A percentile compares a stretch with the other conserved stretches of the same genome.
Conservation (phyloP, 2,113 vertebrate genomes). For the Tinamus guttatus region DNA sequence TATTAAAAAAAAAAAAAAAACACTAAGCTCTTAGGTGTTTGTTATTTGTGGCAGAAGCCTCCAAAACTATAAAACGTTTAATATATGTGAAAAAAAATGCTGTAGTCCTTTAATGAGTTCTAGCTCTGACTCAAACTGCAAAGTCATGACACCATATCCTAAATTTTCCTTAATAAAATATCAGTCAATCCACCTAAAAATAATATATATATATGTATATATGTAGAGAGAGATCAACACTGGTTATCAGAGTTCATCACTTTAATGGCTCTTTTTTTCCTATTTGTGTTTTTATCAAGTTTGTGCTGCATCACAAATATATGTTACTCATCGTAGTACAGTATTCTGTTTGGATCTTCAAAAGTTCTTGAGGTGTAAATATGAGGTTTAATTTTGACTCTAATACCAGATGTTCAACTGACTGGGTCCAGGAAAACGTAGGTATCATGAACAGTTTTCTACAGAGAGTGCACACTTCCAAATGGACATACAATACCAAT, state of each 20-base stretch:
- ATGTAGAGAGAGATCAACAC: too few relatives aligned
- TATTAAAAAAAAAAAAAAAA: not conserved
- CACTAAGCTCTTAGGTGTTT: not conserved
- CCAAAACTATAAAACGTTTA: not conserved
- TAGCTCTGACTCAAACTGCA: not conserved
- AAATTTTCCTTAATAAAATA: not conserved
- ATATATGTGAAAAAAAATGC: not conserved
- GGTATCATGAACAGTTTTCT: not conserved
- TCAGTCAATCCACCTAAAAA: not conserved
- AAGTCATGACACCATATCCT: not conserved
- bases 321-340: not conserved
- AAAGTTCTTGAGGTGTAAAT: not conserved
- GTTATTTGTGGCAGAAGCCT: not conserved
- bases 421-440: not conserved
- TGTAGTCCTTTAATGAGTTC: not conserved
- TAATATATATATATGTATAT: too few relatives aligned
- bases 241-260: not conserved
- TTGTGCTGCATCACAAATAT: not conserved
- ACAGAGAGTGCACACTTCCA: not conserved
- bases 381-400: not conserved
- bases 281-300: not conserved
- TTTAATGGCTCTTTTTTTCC: not conserved
- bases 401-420: not conserved
- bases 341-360: not conserved
- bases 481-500: not conserved